Evolutionary conservation across 1,140 invertebrate genomes (phyloP).

Genomic region (Paralvinella palmiformis): DNA sequence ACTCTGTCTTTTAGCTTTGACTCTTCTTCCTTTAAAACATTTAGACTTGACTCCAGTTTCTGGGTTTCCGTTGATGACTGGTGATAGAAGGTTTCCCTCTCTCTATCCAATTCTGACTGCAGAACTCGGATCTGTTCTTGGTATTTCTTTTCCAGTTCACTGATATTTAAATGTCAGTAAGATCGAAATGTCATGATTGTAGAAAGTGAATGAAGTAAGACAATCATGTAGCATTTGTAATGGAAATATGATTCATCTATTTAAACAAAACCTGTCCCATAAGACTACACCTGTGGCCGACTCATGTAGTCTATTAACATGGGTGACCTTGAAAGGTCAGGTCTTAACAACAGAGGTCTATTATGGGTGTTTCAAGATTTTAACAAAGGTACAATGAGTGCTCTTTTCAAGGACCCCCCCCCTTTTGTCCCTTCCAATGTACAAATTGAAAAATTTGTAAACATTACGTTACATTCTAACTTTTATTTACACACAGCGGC

Average conservation of each 20-base stretch:
- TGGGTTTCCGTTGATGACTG: conserved; percentile 14
- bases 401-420: too few species aligned
- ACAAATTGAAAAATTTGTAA: too few species aligned
- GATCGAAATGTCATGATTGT: too few species aligned
- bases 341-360: too few species aligned
- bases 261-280: background rate
- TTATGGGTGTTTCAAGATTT: too few species aligned
- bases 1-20: conserved; percentile 24
- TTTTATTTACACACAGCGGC: too few species aligned
- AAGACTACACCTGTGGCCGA: background rate
- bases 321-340: background rate
- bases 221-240: background rate
- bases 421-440: too few species aligned
- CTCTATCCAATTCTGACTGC: conserved; percentile 57
- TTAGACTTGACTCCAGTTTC: conserved; percentile 19
- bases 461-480: too few species aligned
- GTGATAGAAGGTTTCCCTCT: conserved; percentile 20
- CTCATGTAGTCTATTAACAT: background rate
- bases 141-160: conserved; percentile 68
- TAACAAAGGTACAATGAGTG: too few species aligned
- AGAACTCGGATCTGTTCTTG: conserved; percentile 66
- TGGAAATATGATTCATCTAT: background rate
- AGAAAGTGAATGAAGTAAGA: too few species aligned
- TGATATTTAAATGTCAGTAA: background rate
- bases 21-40: conserved; percentile 25